Evolutionary conservation across 2,797 vertebrate species (phyloP).

Genomic region (Hemibagrus guttatus): DNA sequence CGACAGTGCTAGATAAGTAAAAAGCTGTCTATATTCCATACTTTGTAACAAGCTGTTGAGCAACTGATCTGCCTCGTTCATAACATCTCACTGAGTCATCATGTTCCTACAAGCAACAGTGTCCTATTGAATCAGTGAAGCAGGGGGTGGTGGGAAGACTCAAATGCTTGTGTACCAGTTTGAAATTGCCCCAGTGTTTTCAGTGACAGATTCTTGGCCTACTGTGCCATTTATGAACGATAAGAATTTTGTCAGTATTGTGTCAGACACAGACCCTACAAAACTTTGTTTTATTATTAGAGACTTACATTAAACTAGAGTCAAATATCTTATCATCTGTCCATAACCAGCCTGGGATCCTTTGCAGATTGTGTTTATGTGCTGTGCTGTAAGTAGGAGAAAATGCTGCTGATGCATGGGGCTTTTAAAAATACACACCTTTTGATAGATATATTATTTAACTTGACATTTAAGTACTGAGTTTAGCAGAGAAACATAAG

Average conservation of each 20-base stretch:
- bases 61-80: background rate
- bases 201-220: background rate
- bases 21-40: background rate
- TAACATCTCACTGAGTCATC: constrained; percentile 9
- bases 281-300: background rate
- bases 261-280: background rate
- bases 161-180: background rate
- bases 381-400: background rate
- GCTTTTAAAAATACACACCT: constrained; percentile 33
- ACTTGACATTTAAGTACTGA: background rate
- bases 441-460: constrained; percentile 24
- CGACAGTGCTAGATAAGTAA: background rate
- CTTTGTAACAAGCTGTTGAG: background rate
- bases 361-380: constrained; percentile 4
- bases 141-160: background rate
- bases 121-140: constrained; percentile 1
- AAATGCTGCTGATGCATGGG: background rate
- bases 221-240: background rate
- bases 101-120: constrained; percentile 10
- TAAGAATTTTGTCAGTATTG: background rate
- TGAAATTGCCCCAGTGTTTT: background rate
- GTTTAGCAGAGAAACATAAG: background rate
- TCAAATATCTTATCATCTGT: background rate
- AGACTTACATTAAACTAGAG: background rate
- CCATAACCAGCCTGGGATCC: background rate